Evolutionary conservation across 2,113 vertebrate species (phyloP), one percentile per base, ranked within the genome.

Genomic region (Periophthalmus modestus): DNA sequence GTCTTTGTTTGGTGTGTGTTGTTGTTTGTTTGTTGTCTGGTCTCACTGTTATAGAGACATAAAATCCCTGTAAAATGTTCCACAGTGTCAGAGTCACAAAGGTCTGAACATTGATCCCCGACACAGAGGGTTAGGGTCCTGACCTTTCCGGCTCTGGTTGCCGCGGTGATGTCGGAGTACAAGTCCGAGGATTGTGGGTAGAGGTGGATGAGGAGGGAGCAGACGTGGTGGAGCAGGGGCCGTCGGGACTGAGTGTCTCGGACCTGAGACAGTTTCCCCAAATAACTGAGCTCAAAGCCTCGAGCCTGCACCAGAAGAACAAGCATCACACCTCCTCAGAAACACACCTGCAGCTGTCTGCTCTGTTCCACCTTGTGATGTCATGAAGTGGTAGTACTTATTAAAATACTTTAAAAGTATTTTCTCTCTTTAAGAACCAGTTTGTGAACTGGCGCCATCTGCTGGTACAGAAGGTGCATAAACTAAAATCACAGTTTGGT

Each of bases 281-380:
- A 90, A 88, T 95, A 95, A 66, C 91, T 93, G 83, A 95, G 85
- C 88, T 95, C 94, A 75, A 95, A 95, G 0, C 94, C 94, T 13
- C 86, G 86, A 0, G 93, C 93, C 94, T 95, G 65, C 19, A 14
- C 43, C 66, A 11, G 18, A 9, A 3, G 0, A 1, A 48, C 15
- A 6, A 55, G 54, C 2, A 10, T 19, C 7, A n/a, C n/a, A n/a
- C n/a, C n/a, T 28, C 28, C 28, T 28, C 28, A 28, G 3, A 28
- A 28, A 28, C 28, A 28, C 28, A 28, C 28, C 28, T 28, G 3
- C 2, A 28, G 28, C 3, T 28, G 28, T 28, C 28, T 28, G 28
- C 28, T 28, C 28, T 28, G 28, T 28, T 28, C 28, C 28, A 28
- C 2, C 28, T 28, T 28, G 28, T 2, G 3, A 28, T 28, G 28